phyloP scores from a whole-genome alignment of 2,113 vertebrate species.

The Corvus hawaiiensis region DNA sequence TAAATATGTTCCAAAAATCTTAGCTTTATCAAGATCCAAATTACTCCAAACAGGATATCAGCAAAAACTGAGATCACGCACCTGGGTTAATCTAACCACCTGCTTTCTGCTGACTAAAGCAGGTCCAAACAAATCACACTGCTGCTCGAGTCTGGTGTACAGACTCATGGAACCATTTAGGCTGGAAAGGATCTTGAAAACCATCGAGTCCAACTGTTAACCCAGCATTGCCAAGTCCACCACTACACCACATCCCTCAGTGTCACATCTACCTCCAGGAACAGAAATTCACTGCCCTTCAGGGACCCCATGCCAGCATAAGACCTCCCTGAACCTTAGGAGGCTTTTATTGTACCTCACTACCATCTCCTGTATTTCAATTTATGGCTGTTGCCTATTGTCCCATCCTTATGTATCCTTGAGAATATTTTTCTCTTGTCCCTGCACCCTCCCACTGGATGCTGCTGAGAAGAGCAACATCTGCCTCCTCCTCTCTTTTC shows the following conservation, averaged over 20 bases:
- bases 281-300: not conserved
- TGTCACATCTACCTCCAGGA: not conserved
- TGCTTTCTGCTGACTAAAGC: not conserved
- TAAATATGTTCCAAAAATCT: not conserved
- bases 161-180: not conserved
- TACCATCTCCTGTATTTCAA: not conserved
- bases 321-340: not conserved
- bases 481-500: too few relatives aligned
- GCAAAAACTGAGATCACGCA: not conserved
- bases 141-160: accelerated
- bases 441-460: not conserved
- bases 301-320: not conserved
- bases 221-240: not conserved
- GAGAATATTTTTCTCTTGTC: not conserved
- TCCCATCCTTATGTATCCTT: not conserved
- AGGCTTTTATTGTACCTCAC: not conserved
- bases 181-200: not conserved
- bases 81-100: not conserved
- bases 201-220: accelerated
- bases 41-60: not conserved
- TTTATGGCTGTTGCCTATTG: not conserved
- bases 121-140: not conserved
- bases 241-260: not conserved
- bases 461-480: not conserved
- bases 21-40: not conserved